Conservation (phyloP, 2,113 vertebrate species). For the Telmatochromis brichardi region DNA sequence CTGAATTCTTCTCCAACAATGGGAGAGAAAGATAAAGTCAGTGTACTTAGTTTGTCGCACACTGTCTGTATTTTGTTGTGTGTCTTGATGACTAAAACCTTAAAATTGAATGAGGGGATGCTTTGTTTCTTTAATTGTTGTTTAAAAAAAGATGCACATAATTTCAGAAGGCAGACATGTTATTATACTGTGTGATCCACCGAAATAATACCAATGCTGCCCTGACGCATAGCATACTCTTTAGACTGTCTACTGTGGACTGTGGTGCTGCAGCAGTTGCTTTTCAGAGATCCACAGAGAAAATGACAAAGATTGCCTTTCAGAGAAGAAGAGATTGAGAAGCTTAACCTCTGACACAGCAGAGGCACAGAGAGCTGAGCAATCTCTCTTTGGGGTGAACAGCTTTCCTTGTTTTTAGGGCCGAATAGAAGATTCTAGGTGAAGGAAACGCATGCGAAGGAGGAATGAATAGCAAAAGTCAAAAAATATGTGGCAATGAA, state of each 20-base stretch:
- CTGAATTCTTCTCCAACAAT: neutral
- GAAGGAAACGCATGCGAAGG: neutral
- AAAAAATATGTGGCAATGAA: neutral
- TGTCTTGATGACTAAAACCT: neutral
- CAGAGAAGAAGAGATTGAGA: neutral
- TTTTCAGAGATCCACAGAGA: neutral
- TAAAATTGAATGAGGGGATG: neutral
- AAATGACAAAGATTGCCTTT: constrained; percentile 23
- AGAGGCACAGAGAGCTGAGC: neutral
- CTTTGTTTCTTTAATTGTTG: neutral
- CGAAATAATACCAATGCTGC: neutral
- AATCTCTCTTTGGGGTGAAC: neutral
- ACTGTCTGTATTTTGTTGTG: neutral
- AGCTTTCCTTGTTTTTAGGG: neutral
- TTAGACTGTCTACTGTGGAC: neutral
- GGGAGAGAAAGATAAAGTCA: neutral
- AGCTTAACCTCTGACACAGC: constrained; percentile 24
- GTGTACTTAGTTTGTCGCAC: neutral
- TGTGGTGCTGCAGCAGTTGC: neutral
- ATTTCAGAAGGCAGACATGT: neutral
- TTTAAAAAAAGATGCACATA: neutral
- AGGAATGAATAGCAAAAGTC: neutral
- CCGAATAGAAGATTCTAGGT: neutral
- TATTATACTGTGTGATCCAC: neutral
- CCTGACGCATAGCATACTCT: neutral